phyloP scores from a whole-genome alignment of 2,797 vertebrate species.

The Erethizon dorsatum region DNA sequence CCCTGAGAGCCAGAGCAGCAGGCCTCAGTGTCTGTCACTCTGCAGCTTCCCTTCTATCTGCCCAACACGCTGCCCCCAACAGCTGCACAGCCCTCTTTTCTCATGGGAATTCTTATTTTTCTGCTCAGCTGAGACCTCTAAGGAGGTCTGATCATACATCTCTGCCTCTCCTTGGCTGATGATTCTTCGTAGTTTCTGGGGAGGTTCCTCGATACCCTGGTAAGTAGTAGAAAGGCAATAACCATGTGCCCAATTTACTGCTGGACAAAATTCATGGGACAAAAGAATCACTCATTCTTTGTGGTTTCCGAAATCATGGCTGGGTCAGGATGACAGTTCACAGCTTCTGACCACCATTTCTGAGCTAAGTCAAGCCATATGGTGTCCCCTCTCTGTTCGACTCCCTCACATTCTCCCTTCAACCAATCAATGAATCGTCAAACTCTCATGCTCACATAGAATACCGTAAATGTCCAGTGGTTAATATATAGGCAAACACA shows the following conservation, averaged over 20 bases:
- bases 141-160: not conserved
- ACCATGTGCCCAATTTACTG: not conserved
- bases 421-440: not conserved
- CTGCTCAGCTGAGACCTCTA: not conserved
- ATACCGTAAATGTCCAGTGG: not conserved
- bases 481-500: not conserved
- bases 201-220: not conserved
- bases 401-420: not conserved
- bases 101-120: not conserved
- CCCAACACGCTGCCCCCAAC: not conserved
- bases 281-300: conserved; percentile 19
- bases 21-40: not conserved
- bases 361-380: not conserved
- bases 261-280: not conserved
- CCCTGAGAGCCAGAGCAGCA: conserved; percentile 69
- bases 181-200: conserved; percentile 29
- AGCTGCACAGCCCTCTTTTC: not conserved
- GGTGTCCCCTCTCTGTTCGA: not conserved
- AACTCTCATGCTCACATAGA: not conserved
- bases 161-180: not conserved
- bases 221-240: conserved; percentile 41
- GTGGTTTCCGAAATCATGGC: not conserved
- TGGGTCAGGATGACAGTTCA: not conserved
- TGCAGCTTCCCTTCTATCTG: not conserved
- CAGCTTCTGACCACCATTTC: not conserved